Evolutionary conservation across 1,140 invertebrate species (phyloP), one percentile per base, ranked within the genome.

Genomic region (Pachyrhynchus sulphureomaculatus): DNA sequence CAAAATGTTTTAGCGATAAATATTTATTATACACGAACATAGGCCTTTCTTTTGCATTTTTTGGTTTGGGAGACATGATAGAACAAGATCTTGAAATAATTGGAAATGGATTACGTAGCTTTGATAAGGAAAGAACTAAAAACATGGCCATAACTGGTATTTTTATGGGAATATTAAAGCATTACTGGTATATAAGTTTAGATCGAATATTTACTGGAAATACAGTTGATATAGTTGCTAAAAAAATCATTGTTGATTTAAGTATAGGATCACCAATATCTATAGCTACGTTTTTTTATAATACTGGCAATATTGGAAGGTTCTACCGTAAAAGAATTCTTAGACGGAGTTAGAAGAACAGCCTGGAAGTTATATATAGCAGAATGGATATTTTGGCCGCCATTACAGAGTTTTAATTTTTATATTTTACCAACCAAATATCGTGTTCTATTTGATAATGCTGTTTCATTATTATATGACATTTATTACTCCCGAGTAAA

Each of bases 401-500:
- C 88, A 12, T 89, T 89, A 68, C 91, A 93, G 75, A 76, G 91
- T 15, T 78, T 93, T 13, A 96, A 96, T 77, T 97, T 97, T 78
- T 93, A 89, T 74, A 86, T 92, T 68, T 75, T 97, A 62, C 91
- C 93, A 15, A 87, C 86, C 2, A 85, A 81, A 70, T 97, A 87
- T 75, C 81, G 94, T 70, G 91, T 96, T 18, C 78, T 96, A 9
- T 96, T 94, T 78, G 94, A 96, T 73, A 96, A 92, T 76, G 85
- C 85, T 5, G 88, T 96, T 72, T 95, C 92, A 20, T 79, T 96
- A 71, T 89, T 91, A 8, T 96, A 95, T 79, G 93, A 97, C 76
- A 78, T 92, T 37, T 96, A 94, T 72, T 93, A 91, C 12, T 95
- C 93, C 18, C 86, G 92, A 76, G 88, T 96, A n/a, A 93, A 91